Percentiles rank a stretch among this genome's conserved stretches.
Conservation (phyloP, 2,888 invertebrate genomes). For the Andrena trimmerana region DNA sequence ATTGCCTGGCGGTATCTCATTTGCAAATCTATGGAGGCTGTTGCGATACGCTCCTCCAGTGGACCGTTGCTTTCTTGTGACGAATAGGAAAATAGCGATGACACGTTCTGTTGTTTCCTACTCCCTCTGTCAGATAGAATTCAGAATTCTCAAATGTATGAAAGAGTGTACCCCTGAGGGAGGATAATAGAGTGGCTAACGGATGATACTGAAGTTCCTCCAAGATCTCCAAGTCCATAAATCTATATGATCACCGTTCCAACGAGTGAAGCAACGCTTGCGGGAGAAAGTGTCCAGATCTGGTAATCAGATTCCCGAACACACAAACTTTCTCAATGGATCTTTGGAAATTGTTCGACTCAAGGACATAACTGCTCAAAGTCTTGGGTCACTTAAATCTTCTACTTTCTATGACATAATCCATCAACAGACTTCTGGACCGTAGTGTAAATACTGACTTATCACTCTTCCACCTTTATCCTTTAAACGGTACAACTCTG, state of each 20-base stretch:
- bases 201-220: no score
- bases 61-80: background rate
- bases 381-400: no score
- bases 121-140: background rate
- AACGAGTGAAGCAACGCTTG: background rate
- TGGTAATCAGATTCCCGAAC: slow-evolving; percentile 55
- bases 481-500: no score
- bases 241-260: background rate
- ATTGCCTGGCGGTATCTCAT: slow-evolving; percentile 10
- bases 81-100: background rate
- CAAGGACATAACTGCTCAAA: background rate
- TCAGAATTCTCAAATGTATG: background rate
- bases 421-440: no score
- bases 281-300: slow-evolving; percentile 1
- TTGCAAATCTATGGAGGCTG: slow-evolving; percentile 32
- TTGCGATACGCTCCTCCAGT: background rate
- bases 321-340: slow-evolving; percentile 9
- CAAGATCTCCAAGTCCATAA: background rate
- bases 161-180: no score
- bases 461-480: no score
- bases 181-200: no score
- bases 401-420: no score
- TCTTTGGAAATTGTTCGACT: background rate
- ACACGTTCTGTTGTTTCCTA: background rate
- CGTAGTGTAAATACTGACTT: no score